Evolutionary conservation across 2,113 vertebrate species (phyloP), one percentile per base, ranked within the genome.

Genomic region (Carassius auratus): DNA sequence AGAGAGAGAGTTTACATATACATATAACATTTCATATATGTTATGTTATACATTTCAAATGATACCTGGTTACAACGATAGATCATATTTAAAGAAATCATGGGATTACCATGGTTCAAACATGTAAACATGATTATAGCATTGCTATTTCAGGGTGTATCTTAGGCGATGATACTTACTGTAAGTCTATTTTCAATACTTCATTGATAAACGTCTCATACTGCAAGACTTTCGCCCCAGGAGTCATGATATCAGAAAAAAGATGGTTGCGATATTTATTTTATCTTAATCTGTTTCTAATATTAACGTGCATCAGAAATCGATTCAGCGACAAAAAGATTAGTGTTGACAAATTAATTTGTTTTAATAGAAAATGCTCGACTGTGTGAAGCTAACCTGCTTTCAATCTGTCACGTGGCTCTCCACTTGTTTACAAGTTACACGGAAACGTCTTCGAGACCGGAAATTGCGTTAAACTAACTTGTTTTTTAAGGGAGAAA

Each of bases 151-250:
- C 45, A 52, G 45, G 7, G 17, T 30, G 3, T 13, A 71, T 26
- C 30, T 81, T 10, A 48, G 21, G 8, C 38, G 8, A 33, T 33
- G 52, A 17, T 42, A 92, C 96, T 95, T 93, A 97, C 97, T 94
- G 90, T 69, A 98, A 92, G 85, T 97, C 96, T 88, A 88, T 90
- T 87, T 92, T 95, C 85, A 98, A 91, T 10, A 97, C 95, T 1
- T 97, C 96, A 73, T 88, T 93, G 84, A 97, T 92, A 86, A 97
- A 98, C 19, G 91, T 87, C 90, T 98, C 97, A 42, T 97, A 97
- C 71, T 95, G 93, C 75, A 94, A 87, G 15, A 97, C 95, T 90
- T 97, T 97, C 13, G 68, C 83, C 12, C 15, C 90, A 36, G 87
- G 77, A 23, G 88, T 90, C 91, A 92, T 92, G 13, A 30, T 83